phyloP scores from a whole-genome alignment of 2,888 invertebrate genomes.

The Galeruca laticollis region DNA sequence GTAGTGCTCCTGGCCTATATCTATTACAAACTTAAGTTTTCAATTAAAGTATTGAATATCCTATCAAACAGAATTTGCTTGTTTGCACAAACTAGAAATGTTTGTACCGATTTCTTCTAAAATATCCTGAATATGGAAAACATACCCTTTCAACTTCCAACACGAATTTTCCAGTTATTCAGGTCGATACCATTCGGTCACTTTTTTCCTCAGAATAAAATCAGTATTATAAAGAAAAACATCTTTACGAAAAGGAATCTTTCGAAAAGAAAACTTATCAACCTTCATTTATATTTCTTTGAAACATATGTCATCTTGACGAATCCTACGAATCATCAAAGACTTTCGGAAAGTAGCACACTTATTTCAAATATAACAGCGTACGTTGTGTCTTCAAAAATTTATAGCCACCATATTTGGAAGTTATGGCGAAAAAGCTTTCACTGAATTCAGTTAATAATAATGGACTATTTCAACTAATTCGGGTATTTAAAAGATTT shows the following conservation, averaged over 20 bases:
- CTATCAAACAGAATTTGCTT: too few relatives aligned
- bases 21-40: too few relatives aligned
- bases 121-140: too few relatives aligned
- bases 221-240: constrained; percentile 2
- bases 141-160: too few relatives aligned
- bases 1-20: too few relatives aligned
- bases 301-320: constrained; percentile 24
- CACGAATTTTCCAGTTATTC: neutral
- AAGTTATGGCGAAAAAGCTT: constrained; percentile 15
- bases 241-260: neutral
- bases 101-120: too few relatives aligned
- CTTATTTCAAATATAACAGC: constrained; percentile 27
- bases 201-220: neutral
- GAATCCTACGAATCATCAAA: constrained; percentile 30
- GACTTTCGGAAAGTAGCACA: constrained; percentile 23
- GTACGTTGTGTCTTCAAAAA: constrained; percentile 15
- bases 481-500: too few relatives aligned
- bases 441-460: neutral
- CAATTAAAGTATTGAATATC: too few relatives aligned
- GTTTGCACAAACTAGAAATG: too few relatives aligned
- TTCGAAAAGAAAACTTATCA: constrained; percentile 3
- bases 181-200: neutral
- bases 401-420: constrained; percentile 24
- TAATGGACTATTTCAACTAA: too few relatives aligned
- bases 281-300: neutral